Conservation (phyloP, 2,797 vertebrate genomes). For the Poecilia picta region DNA sequence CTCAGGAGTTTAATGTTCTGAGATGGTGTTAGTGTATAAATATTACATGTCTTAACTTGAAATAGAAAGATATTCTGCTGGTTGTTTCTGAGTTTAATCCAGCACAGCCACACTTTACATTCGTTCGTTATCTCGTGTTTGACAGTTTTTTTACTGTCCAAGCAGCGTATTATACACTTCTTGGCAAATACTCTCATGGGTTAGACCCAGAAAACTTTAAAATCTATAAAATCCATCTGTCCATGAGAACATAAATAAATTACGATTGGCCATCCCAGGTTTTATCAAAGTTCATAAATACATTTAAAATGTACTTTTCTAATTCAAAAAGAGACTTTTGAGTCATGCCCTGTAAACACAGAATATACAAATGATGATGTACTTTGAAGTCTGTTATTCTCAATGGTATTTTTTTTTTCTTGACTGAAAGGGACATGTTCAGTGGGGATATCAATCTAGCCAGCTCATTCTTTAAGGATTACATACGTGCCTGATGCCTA, state of each 20-base stretch:
- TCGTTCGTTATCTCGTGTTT: no score
- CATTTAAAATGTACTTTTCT: neutral
- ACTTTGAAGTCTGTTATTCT: neutral
- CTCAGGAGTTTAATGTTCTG: slow-evolving; percentile 14
- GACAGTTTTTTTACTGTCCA: slow-evolving; percentile 15
- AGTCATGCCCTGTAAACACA: neutral
- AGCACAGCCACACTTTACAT: slow-evolving; percentile 14
- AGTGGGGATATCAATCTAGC: neutral
- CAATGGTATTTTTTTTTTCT: neutral
- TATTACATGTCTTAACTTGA: slow-evolving; percentile 33
- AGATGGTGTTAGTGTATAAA: slow-evolving; percentile 44
- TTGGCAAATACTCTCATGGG: neutral
- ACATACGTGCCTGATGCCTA: neutral
- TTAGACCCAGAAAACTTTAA: neutral
- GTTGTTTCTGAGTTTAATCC: slow-evolving; percentile 27
- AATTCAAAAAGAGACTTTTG: neutral
- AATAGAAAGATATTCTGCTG: slow-evolving; percentile 22
- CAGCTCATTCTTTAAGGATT: neutral
- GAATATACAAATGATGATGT: neutral
- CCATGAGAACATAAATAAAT: neutral
- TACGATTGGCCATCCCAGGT: neutral
- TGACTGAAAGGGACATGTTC: neutral
- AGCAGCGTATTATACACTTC: neutral
- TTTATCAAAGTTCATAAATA: neutral
- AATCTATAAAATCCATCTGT: neutral